Evolutionary conservation across 2,888 invertebrate species (phyloP).

Genomic region (Unio delphinus): DNA sequence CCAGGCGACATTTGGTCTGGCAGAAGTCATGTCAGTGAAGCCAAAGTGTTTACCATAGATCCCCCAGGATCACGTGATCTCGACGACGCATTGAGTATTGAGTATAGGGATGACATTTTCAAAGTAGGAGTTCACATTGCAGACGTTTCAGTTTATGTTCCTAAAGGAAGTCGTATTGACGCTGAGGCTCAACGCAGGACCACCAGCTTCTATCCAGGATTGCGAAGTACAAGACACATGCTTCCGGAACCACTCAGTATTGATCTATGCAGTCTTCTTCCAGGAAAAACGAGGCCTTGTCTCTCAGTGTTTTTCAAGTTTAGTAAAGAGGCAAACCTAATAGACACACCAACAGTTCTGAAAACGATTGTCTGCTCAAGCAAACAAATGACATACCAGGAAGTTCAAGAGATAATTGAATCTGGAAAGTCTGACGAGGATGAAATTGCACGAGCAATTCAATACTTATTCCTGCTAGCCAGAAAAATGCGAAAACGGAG

Average conservation of each 20-base stretch:
- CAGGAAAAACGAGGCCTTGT: constrained; percentile 18
- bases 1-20: background rate
- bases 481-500: constrained; percentile 18
- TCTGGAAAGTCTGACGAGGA: background rate
- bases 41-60: constrained; percentile 37
- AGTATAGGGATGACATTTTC: constrained; percentile 13
- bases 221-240: constrained; percentile 22
- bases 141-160: constrained; percentile 32
- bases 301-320: constrained; percentile 31
- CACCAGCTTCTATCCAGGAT: constrained; percentile 29
- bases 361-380: constrained; percentile 12
- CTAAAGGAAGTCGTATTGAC: constrained; percentile 32
- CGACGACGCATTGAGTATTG: constrained; percentile 39
- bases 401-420: constrained; percentile 16
- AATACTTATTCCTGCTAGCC: constrained; percentile 19
- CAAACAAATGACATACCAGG: constrained; percentile 12
- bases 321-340: constrained; percentile 1
- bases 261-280: constrained; percentile 20
- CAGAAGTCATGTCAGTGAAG: constrained; percentile 19
- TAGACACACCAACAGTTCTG: background rate
- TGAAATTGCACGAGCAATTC: constrained; percentile 11
- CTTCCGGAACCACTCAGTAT: constrained; percentile 30
- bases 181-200: constrained; percentile 32
- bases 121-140: constrained; percentile 40
- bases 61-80: constrained; percentile 26